Evolutionary conservation across 2,797 vertebrate genomes (phyloP).

Genomic region (Arnoldichthys spilopterus): DNA sequence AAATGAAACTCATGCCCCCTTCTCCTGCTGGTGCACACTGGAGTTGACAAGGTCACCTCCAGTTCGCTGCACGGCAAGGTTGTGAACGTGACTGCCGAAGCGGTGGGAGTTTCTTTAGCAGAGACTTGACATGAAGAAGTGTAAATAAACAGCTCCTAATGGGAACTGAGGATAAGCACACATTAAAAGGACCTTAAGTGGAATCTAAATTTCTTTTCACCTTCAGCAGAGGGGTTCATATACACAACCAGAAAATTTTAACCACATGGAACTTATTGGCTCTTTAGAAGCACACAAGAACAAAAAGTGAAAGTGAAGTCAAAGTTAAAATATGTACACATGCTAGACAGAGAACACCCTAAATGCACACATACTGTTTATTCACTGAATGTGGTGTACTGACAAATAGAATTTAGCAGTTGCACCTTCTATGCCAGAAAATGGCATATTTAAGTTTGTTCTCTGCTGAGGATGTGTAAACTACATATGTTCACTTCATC

Average conservation of each 20-base stretch:
- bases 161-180: slow-evolving; percentile 11
- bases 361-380: no score
- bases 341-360: background rate
- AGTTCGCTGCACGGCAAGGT: slow-evolving; percentile 3
- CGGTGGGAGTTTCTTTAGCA: slow-evolving; percentile 16
- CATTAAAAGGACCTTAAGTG: slow-evolving; percentile 16
- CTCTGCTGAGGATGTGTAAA: no score
- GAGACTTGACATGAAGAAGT: slow-evolving; percentile 27
- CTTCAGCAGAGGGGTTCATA: slow-evolving; percentile 5
- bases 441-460: no score
- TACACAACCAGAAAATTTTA: slow-evolving; percentile 17
- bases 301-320: no score
- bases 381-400: no score
- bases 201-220: slow-evolving; percentile 26
- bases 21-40: slow-evolving; percentile 18
- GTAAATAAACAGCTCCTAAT: slow-evolving; percentile 42
- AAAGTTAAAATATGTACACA: background rate
- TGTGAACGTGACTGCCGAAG: slow-evolving; percentile 16
- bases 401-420: no score
- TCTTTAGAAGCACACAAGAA: background rate
- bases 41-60: background rate
- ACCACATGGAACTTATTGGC: slow-evolving; percentile 2
- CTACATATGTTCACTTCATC: no score
- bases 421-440: no score
- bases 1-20: slow-evolving; percentile 39